Evolutionary conservation across 2,888 invertebrate genomes (phyloP).

Genomic region (Ornithoptera priamus): DNA sequence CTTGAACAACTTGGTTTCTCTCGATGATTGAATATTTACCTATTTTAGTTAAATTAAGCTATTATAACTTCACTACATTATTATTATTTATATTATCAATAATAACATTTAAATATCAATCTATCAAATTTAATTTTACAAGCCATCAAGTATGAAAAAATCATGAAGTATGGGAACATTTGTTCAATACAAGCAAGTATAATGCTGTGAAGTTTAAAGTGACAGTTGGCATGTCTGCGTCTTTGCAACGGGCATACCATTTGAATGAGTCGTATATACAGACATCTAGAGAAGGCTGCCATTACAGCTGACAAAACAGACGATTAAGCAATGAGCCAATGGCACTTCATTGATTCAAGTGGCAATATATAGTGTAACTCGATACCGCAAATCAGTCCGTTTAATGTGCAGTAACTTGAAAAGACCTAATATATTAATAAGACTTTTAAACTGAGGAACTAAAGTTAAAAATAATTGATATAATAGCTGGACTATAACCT

Average conservation of each 20-base stretch:
- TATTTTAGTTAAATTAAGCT: no score
- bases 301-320: constrained; percentile 74
- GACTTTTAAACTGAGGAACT: no score
- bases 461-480: no score
- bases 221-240: neutral
- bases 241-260: constrained; percentile 23
- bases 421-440: no score
- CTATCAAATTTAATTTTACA: neutral
- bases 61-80: no score
- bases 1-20: no score
- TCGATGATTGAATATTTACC: no score
- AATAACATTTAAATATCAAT: neutral
- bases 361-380: constrained; percentile 63
- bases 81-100: no score
- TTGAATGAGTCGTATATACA: constrained; percentile 32
- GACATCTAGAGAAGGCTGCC: constrained; percentile 41
- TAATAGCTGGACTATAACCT: no score
- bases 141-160: neutral
- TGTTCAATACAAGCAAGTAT: neutral
- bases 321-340: constrained; percentile 75
- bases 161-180: neutral
- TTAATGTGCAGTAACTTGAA: neutral
- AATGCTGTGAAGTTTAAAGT: constrained; percentile 9
- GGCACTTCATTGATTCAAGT: constrained; percentile 74
- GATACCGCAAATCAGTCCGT: constrained; percentile 63